Percentiles rank a stretch among this genome's conserved stretches.
These are phyloP conservation scores for Pundamilia nyererei DNA, from an alignment of 2,113 vertebrate species.

Conservation along the genomic window DNA sequence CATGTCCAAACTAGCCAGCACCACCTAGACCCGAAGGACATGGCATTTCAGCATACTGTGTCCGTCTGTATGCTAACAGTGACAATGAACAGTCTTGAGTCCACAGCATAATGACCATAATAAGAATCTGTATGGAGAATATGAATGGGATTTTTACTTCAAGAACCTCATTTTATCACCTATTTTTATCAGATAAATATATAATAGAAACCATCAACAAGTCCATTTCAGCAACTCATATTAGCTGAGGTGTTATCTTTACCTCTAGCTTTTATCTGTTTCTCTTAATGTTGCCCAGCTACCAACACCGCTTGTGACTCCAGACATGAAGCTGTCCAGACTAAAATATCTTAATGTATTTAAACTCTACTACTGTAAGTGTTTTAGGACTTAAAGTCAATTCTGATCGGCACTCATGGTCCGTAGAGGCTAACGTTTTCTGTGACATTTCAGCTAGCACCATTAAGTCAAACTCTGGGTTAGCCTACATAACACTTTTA, in stretches of 20 bases:
- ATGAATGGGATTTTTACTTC: neutral
- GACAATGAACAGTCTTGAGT: neutral
- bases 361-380: neutral
- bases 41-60: too few species aligned
- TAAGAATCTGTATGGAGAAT: accelerated
- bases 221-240: neutral
- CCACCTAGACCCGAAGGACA: too few species aligned
- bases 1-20: too few species aligned
- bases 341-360: neutral
- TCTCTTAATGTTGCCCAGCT: neutral
- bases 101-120: neutral
- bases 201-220: neutral
- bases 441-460: neutral
- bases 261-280: accelerated
- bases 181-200: neutral
- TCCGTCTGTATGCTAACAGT: neutral
- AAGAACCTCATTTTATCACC: neutral
- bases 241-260: neutral
- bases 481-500: neutral
- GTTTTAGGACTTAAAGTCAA: neutral
- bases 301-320: neutral
- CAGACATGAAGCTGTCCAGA: neutral
- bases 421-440: accelerated
- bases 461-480: neutral
- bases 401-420: neutral